Conservation (phyloP, 2,113 vertebrate genomes). For the Tupaia tana region DNA sequence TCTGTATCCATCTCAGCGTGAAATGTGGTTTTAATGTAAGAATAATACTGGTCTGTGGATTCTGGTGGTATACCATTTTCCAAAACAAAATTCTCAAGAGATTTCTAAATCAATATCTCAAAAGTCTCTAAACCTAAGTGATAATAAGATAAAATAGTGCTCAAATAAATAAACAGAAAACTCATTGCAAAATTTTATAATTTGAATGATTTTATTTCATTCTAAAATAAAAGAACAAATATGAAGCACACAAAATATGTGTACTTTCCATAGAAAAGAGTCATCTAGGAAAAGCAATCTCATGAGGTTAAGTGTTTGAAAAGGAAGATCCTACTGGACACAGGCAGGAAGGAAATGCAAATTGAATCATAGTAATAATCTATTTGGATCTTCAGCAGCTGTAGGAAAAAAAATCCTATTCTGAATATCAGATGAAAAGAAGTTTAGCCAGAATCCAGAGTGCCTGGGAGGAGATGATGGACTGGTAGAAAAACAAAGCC, state of each 20-base stretch:
- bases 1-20: too few relatives aligned
- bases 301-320: not conserved
- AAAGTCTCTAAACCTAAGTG: not conserved
- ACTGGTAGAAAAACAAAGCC: constrained; percentile 31
- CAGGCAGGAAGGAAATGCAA: not conserved
- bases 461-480: not conserved
- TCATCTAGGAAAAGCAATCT: not conserved
- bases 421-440: constrained; percentile 41
- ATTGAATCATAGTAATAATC: not conserved
- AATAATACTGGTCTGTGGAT: not conserved
- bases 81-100: not conserved
- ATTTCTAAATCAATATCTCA: not conserved
- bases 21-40: constrained; percentile 9
- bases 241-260: not conserved
- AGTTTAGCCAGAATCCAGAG: constrained; percentile 25
- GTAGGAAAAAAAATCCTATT: constrained; percentile 11
- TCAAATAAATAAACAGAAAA: not conserved
- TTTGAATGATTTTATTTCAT: not conserved
- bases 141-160: not conserved
- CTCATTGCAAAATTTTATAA: not conserved
- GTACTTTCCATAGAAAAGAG: not conserved
- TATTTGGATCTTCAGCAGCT: constrained; percentile 32
- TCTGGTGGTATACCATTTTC: not conserved
- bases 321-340: not conserved
- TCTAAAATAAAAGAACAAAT: not conserved